Percentiles rank a stretch among this genome's conserved stretches.
These are phyloP conservation scores for Lordiphosa fenestrarum DNA, from an alignment of 2,888 invertebrate species.

Conservation along the genomic window DNA sequence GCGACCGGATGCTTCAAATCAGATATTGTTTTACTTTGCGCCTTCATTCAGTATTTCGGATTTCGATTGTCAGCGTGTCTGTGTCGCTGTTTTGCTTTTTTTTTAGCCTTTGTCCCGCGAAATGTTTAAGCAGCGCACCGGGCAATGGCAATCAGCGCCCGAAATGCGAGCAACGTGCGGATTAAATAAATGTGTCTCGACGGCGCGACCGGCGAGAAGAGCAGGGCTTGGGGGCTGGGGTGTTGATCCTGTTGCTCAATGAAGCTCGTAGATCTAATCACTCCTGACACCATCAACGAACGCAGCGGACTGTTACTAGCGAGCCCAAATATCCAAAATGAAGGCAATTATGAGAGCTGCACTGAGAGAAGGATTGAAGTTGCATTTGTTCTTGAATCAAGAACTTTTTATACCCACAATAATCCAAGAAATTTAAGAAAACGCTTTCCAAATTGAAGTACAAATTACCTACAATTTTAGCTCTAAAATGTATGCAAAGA, in stretches of 20 bases:
- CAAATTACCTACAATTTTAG: too few relatives aligned
- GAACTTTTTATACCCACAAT: too few relatives aligned
- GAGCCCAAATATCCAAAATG: too few relatives aligned
- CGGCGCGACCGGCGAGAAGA: slow-evolving; percentile 30
- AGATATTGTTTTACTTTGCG: slow-evolving; percentile 77
- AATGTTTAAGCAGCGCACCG: slow-evolving; percentile 40
- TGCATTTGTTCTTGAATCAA: too few relatives aligned
- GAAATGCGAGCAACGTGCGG: slow-evolving; percentile 65
- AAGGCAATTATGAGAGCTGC: too few relatives aligned
- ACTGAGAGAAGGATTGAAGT: too few relatives aligned
- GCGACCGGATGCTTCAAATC: slow-evolving; percentile 80
- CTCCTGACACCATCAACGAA: slow-evolving; percentile 44
- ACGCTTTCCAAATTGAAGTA: too few relatives aligned
- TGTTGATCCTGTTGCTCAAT: slow-evolving; percentile 44
- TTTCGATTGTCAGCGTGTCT: slow-evolving; percentile 70
- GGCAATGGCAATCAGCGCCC: slow-evolving; percentile 39
- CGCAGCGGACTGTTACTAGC: slow-evolving; percentile 25
- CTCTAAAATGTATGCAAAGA: too few relatives aligned
- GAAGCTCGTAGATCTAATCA: slow-evolving; percentile 64
- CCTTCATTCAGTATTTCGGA: slow-evolving; percentile 69
- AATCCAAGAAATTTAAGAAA: too few relatives aligned
- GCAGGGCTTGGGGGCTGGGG: slow-evolving; percentile 3
- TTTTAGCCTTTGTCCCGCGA: slow-evolving; percentile 37
- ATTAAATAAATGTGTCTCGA: slow-evolving; percentile 69
- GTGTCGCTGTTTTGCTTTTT: slow-evolving; percentile 43